Base-by-base conservation (phyloP, 2,113 vertebrate species). In the Clinocottus analis region DNA sequence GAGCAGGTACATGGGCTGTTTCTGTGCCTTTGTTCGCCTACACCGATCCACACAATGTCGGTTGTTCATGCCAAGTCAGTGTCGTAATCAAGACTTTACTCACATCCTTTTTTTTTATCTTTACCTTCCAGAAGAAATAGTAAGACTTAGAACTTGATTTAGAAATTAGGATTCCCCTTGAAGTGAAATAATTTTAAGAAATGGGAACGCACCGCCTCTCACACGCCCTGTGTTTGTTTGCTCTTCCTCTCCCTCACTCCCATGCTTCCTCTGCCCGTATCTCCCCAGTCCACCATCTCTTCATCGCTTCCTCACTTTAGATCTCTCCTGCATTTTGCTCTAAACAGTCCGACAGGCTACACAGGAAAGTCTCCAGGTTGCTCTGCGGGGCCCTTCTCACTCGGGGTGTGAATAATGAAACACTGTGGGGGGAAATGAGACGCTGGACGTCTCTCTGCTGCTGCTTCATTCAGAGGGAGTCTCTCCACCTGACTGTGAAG, bases 341-440 rank as follows among this genome's bases (percentile, higher is more conserved):
- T 39, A 76, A 84, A 72, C 60, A 55, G 41, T 72, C 79, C 60
- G 31, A 77, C 83, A 53, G 72, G 49, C 64, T 58, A 58, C 65
- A 76, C 45, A 76, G 77, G 69, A 69, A 78, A 69, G 64, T 79
- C 81, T 62, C 63, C 73, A 68, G 69, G 82, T 85, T 79, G 41
- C 61, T 83, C 81, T 71, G 27, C 51, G 19, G 63, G 77, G 49
- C 4, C 79, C 41, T 75, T 69, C 75, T 73, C 77, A 74, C 77
- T 79, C 63, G 37, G 16, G 55, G 71, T 70, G 70, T 88, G 49
- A 86, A 82, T 81, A 84, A 45, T 79, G 77, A 80, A 87, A 71
- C 65, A 72, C 51, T 55, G 35, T 29, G 39, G 56, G 73, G 43
- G 7, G 29, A 37, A 58, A 64, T 53, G 55, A 77, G 73, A 73